A percentile compares a stretch with the other conserved stretches of the same genome.
Evolutionary conservation across 1,140 invertebrate genomes (phyloP).

Genomic region (Protaetia brevitarsis): DNA sequence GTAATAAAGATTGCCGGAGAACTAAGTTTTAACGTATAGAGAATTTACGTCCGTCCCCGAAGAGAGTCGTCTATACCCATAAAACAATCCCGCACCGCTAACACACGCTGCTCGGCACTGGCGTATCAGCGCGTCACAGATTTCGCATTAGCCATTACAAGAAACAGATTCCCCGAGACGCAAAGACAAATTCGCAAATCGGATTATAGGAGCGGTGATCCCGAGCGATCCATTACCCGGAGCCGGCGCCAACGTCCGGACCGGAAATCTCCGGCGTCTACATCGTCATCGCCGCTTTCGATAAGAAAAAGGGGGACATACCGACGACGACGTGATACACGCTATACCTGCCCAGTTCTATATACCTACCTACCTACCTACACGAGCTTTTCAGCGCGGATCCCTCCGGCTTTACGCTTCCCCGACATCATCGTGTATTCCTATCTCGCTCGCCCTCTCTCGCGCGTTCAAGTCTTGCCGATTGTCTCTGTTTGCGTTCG

Average conservation of each 20-base stretch:
- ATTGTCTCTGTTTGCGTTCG: not conserved
- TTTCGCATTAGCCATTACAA: slow-evolving; percentile 35
- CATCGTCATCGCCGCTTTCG: not conserved
- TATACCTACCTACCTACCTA: not conserved
- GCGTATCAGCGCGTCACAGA: slow-evolving; percentile 20
- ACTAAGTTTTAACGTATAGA: slow-evolving; percentile 5
- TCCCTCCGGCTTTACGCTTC: not conserved
- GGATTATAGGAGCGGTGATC: slow-evolving; percentile 38
- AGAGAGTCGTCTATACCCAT: not conserved
- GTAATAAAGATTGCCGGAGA: too few relatives aligned
- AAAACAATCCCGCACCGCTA: not conserved
- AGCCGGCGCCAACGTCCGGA: slow-evolving; percentile 40
- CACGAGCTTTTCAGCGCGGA: not conserved
- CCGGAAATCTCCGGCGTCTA: slow-evolving; percentile 38
- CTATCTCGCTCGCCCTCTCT: not conserved
- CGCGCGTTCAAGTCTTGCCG: not conserved
- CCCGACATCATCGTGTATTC: not conserved
- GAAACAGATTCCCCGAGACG: slow-evolving; percentile 32
- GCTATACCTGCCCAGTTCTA: too few relatives aligned
- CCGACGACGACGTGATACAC: too few relatives aligned
- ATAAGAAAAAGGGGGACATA: slow-evolving; percentile 1
- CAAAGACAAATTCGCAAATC: slow-evolving; percentile 39
- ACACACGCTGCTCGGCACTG: not conserved
- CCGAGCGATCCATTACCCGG: slow-evolving; percentile 41
- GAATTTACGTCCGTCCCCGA: not conserved